Conservation (phyloP, 2,888 invertebrate species). For the Chalcis sispes region DNA sequence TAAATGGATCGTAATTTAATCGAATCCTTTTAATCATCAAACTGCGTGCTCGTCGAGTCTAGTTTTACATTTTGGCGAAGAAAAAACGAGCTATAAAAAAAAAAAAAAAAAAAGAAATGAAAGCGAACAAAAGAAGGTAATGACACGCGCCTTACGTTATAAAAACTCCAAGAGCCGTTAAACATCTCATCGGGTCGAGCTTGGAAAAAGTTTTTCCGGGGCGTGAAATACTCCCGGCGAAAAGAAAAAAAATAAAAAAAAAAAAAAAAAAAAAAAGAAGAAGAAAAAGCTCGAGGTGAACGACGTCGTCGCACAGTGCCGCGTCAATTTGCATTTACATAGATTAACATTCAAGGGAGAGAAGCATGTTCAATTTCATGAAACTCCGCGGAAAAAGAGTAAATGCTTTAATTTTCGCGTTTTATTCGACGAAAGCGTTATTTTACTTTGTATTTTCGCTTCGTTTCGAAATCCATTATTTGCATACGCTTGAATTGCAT, state of each 20-base stretch:
- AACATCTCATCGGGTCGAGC: constrained; percentile 32
- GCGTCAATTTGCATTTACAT: constrained; percentile 54
- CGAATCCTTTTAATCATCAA: not conserved
- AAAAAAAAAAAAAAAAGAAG: too few relatives aligned
- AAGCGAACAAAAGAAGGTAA: not conserved
- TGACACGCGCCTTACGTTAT: not conserved
- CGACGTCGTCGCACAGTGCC: constrained; percentile 12
- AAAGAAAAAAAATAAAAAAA: constrained; percentile 12
- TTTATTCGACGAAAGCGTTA: too few relatives aligned
- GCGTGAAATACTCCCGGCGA: constrained; percentile 30
- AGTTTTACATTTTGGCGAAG: not conserved
- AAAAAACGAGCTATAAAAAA: not conserved
- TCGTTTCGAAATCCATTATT: too few relatives aligned
- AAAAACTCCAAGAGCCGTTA: constrained; percentile 44
- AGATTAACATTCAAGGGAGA: too few relatives aligned
- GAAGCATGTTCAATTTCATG: too few relatives aligned
- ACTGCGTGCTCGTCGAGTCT: not conserved
- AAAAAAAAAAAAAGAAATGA: too few relatives aligned
- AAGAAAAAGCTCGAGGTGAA: not conserved
- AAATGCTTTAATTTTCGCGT: too few relatives aligned
- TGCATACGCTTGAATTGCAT: too few relatives aligned
- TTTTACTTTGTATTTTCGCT: too few relatives aligned
- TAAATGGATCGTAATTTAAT: not conserved
- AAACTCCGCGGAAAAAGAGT: too few relatives aligned
- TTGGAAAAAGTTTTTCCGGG: constrained; percentile 31